Conservation (phyloP, 2,797 vertebrate genomes). For the Basileuterus tristriatus region DNA sequence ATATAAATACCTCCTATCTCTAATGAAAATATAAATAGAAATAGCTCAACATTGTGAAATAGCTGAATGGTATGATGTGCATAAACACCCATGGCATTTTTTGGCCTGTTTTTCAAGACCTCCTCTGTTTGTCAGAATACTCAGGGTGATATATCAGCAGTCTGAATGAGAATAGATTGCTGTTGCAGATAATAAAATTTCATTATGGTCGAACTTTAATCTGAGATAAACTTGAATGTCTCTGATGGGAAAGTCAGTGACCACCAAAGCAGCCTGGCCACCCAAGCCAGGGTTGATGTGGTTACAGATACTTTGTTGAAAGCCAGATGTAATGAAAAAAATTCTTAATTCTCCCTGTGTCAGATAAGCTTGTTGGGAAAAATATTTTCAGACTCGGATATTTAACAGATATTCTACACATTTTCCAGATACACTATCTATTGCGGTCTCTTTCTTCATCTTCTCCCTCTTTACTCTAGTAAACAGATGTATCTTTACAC, state of each 20-base stretch:
- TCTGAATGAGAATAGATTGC: constrained; percentile 32
- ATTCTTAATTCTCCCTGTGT: constrained; percentile 42
- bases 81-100: constrained; percentile 37
- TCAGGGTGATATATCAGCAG: neutral
- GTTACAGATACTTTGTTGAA: constrained; percentile 54
- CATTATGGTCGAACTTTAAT: constrained; percentile 47
- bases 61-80: constrained; percentile 31
- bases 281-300: constrained; percentile 34
- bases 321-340: constrained; percentile 42
- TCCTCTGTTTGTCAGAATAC: constrained; percentile 33
- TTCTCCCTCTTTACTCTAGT: neutral
- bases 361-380: constrained; percentile 61
- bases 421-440: neutral
- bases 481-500: neutral
- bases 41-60: constrained; percentile 24
- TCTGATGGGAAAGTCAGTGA: constrained; percentile 57
- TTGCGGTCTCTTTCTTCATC: neutral
- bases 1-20: constrained; percentile 11
- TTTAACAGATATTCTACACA: neutral
- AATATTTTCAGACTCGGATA: neutral
- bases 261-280: constrained; percentile 51
- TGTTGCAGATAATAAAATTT: constrained; percentile 52
- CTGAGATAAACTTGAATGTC: constrained; percentile 54
- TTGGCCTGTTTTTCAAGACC: constrained; percentile 22
- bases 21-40: constrained; percentile 14